These are phyloP conservation scores for Troides helena DNA, from an alignment of 2,888 invertebrate genomes.

Conservation along the genomic window DNA sequence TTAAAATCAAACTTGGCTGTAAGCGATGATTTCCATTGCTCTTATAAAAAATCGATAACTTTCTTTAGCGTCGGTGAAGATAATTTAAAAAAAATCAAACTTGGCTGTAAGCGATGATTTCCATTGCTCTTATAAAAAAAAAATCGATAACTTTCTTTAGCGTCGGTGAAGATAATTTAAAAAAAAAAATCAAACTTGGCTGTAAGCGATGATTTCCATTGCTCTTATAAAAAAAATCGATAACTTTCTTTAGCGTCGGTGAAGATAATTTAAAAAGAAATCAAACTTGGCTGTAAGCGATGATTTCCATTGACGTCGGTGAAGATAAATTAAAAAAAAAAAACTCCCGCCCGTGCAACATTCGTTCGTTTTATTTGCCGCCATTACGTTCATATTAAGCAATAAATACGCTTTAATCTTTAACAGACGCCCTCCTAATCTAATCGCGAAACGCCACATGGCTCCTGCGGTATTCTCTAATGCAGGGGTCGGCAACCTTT, in stretches of 20 bases:
- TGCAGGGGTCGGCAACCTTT: background rate
- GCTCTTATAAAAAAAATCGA: too few relatives aligned
- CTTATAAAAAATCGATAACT: background rate
- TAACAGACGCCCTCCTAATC: slow-evolving; percentile 34
- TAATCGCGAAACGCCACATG: slow-evolving; percentile 40
- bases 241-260: too few relatives aligned
- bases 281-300: too few relatives aligned
- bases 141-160: too few relatives aligned
- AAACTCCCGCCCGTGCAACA: slow-evolving; percentile 1
- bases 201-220: too few relatives aligned
- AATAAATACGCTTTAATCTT: slow-evolving; percentile 24
- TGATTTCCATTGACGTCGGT: background rate
- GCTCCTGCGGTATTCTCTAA: slow-evolving; percentile 29
- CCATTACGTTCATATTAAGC: slow-evolving; percentile 17
- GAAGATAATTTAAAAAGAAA: too few relatives aligned
- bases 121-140: too few relatives aligned
- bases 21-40: too few relatives aligned
- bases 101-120: too few relatives aligned
- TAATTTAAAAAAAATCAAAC: slow-evolving; percentile 1
- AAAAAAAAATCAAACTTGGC: background rate
- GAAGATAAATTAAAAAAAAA: slow-evolving; percentile 3
- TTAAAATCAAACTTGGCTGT: too few relatives aligned
- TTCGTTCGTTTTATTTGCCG: slow-evolving; percentile 17
- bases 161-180: background rate
- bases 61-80: background rate